phyloP scores from a whole-genome alignment of 1,140 invertebrate species.

The Ooceraea biroi region DNA sequence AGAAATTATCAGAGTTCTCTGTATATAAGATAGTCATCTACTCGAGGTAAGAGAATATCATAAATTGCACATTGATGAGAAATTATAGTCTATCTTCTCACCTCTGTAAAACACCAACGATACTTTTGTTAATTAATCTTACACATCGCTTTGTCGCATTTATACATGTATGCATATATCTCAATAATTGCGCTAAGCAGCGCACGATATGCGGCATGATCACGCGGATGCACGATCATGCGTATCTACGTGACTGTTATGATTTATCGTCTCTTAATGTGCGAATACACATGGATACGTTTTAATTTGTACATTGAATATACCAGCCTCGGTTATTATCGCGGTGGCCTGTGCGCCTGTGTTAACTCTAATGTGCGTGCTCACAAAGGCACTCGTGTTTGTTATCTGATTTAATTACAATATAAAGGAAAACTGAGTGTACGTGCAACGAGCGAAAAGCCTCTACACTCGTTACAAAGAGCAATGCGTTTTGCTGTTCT shows the following conservation, averaged over 20 bases:
- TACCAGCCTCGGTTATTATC: slow-evolving; percentile 36
- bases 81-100: neutral
- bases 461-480: slow-evolving; percentile 38
- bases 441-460: slow-evolving; percentile 17
- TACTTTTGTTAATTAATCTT: slow-evolving; percentile 13
- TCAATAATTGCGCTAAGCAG: slow-evolving; percentile 10
- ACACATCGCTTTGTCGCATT: slow-evolving; percentile 5
- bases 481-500: slow-evolving; percentile 19
- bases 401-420: slow-evolving; percentile 58
- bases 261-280: slow-evolving; percentile 52
- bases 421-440: slow-evolving; percentile 37
- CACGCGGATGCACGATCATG: slow-evolving; percentile 31
- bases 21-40: neutral
- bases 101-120: neutral
- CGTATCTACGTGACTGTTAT: slow-evolving; percentile 42
- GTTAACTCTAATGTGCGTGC: slow-evolving; percentile 50
- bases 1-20: neutral
- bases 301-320: slow-evolving; percentile 51
- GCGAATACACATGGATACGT: slow-evolving; percentile 21
- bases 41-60: slow-evolving; percentile 12
- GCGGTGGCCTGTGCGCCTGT: slow-evolving; percentile 23
- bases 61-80: slow-evolving; percentile 21
- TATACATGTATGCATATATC: slow-evolving; percentile 12
- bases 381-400: slow-evolving; percentile 53
- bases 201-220: slow-evolving; percentile 14